phyloP scores from a whole-genome alignment of 2,888 invertebrate genomes.

The Hirtodrosophila alboralis region DNA sequence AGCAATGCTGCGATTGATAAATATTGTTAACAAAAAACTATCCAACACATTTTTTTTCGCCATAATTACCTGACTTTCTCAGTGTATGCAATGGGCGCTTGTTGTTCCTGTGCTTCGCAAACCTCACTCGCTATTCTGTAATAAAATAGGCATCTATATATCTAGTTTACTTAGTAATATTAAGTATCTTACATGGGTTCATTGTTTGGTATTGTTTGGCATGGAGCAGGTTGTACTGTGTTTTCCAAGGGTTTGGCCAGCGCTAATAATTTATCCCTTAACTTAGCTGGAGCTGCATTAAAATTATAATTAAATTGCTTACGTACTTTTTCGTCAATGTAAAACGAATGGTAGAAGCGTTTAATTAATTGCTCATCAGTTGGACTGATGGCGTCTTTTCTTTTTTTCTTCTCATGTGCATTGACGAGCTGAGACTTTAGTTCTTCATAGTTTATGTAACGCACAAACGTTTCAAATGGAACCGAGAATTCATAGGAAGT shows the following conservation, averaged over 20 bases:
- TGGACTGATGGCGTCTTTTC: not conserved
- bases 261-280: slow-evolving; percentile 5
- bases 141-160: not conserved
- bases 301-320: slow-evolving; percentile 24
- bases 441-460: slow-evolving; percentile 21
- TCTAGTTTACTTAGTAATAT: fast-evolving
- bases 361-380: slow-evolving; percentile 6
- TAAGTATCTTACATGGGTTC: not conserved
- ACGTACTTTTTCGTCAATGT: slow-evolving; percentile 12
- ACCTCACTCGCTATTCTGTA: not conserved
- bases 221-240: not conserved
- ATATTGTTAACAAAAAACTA: not conserved
- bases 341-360: slow-evolving; percentile 32
- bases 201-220: no score
- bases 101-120: not conserved
- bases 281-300: slow-evolving; percentile 23
- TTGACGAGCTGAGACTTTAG: slow-evolving; percentile 4
- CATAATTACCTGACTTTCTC: slow-evolving; percentile 2
- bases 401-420: not conserved
- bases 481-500: slow-evolving; percentile 15
- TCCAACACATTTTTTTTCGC: no score
- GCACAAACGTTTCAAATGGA: slow-evolving; percentile 18
- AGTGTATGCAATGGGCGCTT: not conserved
- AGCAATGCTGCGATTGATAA: slow-evolving; percentile 6
- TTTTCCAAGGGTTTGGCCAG: slow-evolving; percentile 8